Conservation (phyloP, 2,113 vertebrate genomes). For the Nothocercus nigrocapillus region DNA sequence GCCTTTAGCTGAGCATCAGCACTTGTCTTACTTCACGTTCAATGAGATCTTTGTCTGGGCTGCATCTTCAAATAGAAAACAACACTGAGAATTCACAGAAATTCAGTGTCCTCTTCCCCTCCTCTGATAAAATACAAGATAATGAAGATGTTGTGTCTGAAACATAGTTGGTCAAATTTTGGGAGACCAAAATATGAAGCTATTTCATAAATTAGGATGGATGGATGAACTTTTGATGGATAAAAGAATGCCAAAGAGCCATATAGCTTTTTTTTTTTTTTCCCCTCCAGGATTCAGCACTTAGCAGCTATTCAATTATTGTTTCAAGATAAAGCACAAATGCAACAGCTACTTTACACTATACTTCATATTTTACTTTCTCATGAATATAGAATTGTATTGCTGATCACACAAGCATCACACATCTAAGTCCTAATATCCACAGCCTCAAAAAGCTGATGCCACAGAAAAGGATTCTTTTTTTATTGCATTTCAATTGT, state of each 20-base stretch:
- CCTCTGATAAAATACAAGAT: neutral
- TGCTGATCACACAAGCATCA: slow-evolving; percentile 9
- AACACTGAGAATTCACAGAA: neutral
- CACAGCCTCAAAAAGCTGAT: slow-evolving; percentile 20
- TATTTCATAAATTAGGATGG: slow-evolving; percentile 17
- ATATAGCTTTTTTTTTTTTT: neutral
- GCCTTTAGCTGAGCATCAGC: neutral
- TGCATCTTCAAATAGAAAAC: neutral
- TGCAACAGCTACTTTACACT: slow-evolving; percentile 36
- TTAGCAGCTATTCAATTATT: slow-evolving; percentile 45
- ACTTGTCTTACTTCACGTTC: neutral
- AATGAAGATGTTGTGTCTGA: neutral
- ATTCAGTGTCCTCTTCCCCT: neutral
- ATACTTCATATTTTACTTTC: neutral
- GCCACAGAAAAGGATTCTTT: slow-evolving; percentile 7
- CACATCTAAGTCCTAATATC: neutral
- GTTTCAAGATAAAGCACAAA: neutral
- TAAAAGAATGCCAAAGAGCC: neutral
- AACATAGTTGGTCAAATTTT: neutral
- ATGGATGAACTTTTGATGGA: neutral
- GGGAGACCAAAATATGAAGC: neutral
- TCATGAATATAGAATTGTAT: slow-evolving; percentile 5
- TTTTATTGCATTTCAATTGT: neutral
- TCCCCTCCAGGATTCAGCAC: neutral
- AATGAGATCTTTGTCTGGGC: neutral